Percentiles rank a stretch among this genome's conserved stretches.
Conservation (phyloP, 2,797 vertebrate species). For the Notolabrus celidotus region DNA sequence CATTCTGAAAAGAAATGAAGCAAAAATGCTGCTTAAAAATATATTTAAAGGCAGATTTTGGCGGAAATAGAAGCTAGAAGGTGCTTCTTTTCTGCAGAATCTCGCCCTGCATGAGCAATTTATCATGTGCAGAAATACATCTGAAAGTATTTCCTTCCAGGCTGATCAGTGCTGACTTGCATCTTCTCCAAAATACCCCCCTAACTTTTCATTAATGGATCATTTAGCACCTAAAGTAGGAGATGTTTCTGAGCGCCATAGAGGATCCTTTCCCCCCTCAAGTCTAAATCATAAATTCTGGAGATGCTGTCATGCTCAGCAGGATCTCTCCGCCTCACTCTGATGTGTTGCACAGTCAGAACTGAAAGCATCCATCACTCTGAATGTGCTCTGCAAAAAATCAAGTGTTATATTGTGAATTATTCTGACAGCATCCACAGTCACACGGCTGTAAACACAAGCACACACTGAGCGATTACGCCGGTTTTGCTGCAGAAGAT, state of each 20-base stretch:
- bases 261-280: too few relatives aligned
- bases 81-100: too few relatives aligned
- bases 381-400: neutral
- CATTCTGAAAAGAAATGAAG: too few relatives aligned
- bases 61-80: too few relatives aligned
- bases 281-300: neutral
- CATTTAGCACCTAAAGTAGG: neutral
- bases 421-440: neutral
- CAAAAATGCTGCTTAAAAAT: too few relatives aligned
- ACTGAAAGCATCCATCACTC: constrained; percentile 1
- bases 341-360: neutral
- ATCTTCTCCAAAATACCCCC: too few relatives aligned
- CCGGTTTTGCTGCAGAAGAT: neutral
- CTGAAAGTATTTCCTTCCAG: too few relatives aligned
- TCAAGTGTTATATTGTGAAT: neutral
- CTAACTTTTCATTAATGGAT: neutral
- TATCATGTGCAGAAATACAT: too few relatives aligned
- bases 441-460: neutral
- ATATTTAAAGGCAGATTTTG: too few relatives aligned
- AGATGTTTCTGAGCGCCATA: neutral
- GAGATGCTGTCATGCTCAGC: neutral
- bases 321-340: neutral
- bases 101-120: too few relatives aligned
- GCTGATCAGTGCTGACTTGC: too few relatives aligned
- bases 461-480: neutral